Base-by-base conservation (phyloP, 2,888 invertebrate genomes). In the Elaeidobius kamerunicus region DNA sequence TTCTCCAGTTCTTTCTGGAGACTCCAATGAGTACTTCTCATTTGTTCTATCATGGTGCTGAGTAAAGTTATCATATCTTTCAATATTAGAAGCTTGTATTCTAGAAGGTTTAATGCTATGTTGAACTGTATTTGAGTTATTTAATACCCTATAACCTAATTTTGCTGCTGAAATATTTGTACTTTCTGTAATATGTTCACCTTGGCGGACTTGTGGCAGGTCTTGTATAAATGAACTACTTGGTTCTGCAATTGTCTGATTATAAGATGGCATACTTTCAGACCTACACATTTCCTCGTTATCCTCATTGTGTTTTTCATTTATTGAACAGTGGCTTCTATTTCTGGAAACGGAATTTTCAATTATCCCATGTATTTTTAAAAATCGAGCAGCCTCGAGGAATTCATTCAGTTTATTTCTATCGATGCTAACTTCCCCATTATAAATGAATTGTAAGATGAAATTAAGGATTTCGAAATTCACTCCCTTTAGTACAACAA, bases 361-460 rank as follows among this genome's bases (percentile, higher is more conserved):
- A n/a, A 81, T 78, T 12, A 84, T 69, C 14, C 83, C 84, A 67
- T 81, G 80, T 18, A 84, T 80, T 73, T 83, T 81, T 36, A 84
- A 69, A 36, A 82, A 71, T 59, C 83, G 81, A 17, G 83, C 83
- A 2, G 83, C 82, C 61, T 82, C 79, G 45, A 84, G 66, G 66
- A 84, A 84, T 14, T 80, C 80, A 48, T 81, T 76, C 53, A 84
- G 66, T 61, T 80, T 78, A 59, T 81, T 80, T 63, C 82, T 80
- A 59, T 82, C 79, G 57, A 85, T 82, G 64, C 82, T 82, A 1
- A 84, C 84, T 69, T 84, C 83, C 54, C 84, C 85, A 68, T 81
- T 81, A 66, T 85, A 85, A 76, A 85, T 84, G 60, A 84, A 85
- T 42, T 81, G 81, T 53, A 85, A 69, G 41, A 85, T 73, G 51